phyloP scores from a whole-genome alignment of 2,888 invertebrate genomes.

The Andrena haemorrhoa region DNA sequence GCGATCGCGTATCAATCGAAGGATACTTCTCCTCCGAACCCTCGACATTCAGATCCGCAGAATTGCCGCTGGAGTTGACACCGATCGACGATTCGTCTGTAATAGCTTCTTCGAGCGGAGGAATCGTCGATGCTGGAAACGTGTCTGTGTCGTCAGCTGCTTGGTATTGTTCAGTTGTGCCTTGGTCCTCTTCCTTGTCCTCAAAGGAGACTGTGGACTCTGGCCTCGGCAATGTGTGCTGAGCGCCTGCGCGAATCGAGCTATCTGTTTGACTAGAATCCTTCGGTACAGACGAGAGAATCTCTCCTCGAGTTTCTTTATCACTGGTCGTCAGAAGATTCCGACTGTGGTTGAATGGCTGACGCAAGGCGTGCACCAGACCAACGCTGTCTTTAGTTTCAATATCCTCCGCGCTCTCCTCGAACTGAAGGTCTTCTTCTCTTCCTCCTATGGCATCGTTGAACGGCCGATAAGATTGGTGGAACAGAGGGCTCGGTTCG shows the following conservation, averaged over 20 bases:
- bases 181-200: background rate
- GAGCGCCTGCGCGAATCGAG: background rate
- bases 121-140: conserved; percentile 12
- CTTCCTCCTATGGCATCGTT: background rate
- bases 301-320: background rate
- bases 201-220: background rate
- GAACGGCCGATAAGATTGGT: background rate
- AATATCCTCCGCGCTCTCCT: conserved; percentile 49
- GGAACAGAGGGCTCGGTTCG: background rate
- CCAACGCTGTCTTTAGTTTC: conserved; percentile 65
- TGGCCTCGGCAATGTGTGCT: conserved; percentile 1
- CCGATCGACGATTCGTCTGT: conserved; percentile 23
- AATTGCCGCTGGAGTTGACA: background rate
- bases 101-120: conserved; percentile 34
- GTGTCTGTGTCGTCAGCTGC: conserved; percentile 6
- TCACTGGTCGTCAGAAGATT: background rate
- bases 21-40: background rate
- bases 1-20: background rate
- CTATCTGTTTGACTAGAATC: background rate
- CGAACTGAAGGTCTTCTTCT: background rate
- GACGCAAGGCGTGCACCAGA: conserved; percentile 55
- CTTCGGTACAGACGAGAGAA: background rate
- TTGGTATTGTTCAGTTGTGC: conserved; percentile 43
- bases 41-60: too few relatives aligned
- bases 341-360: conserved; percentile 16